Evolutionary conservation across 2,797 vertebrate genomes (phyloP).

Genomic region (Diplodus puntazzo): DNA sequence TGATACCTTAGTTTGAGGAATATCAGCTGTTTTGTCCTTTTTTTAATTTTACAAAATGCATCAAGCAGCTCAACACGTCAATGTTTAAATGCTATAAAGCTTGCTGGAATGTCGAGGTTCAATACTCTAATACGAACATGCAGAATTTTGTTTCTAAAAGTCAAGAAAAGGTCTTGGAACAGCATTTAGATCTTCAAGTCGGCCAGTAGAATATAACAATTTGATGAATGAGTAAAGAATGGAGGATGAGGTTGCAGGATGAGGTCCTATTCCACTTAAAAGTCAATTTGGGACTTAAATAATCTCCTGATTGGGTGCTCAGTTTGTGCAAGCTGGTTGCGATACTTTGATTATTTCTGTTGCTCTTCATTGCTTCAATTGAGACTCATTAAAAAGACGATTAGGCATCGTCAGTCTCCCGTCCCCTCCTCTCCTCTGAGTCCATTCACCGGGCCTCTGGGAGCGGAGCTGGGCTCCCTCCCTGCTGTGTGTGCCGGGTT

Average conservation of each 20-base stretch:
- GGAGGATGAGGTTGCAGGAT: too few relatives aligned
- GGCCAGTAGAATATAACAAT: neutral
- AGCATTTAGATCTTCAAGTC: neutral
- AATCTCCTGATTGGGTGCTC: neutral
- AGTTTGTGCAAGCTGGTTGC: conserved; percentile 26
- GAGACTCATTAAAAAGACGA: conserved; percentile 43
- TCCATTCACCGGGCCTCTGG: conserved; percentile 51
- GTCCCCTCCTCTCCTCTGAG: conserved; percentile 52
- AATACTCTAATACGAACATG: too few relatives aligned
- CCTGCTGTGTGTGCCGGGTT: conserved; percentile 78
- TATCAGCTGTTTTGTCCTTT: neutral
- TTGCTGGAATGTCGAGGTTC: neutral
- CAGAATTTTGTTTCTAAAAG: too few relatives aligned
- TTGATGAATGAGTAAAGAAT: neutral
- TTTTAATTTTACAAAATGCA: neutral
- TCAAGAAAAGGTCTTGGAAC: neutral
- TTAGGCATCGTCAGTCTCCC: conserved; percentile 61
- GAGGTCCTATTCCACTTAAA: neutral
- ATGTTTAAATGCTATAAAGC: neutral
- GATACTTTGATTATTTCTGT: conserved; percentile 16
- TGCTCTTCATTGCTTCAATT: conserved; percentile 42
- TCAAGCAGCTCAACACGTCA: neutral
- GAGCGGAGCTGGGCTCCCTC: conserved; percentile 57
- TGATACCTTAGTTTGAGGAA: neutral
- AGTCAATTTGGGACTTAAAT: neutral